These are phyloP conservation scores for Pelobates cultripes DNA, from an alignment of 2,797 vertebrate genomes.

Conservation along the genomic window DNA sequence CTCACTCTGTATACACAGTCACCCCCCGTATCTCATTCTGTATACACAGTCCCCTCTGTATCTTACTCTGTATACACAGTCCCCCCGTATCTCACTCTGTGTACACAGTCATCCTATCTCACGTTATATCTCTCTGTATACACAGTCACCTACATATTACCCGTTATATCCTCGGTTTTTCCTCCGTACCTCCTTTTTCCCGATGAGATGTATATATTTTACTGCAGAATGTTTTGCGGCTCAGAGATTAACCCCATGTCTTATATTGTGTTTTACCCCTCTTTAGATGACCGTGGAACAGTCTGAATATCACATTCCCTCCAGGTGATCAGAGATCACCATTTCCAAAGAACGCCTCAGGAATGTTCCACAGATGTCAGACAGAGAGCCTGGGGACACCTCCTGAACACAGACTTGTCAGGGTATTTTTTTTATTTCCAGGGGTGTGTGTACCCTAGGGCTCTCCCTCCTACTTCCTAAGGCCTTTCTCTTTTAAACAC, in stretches of 20 bases:
- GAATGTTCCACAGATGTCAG: slow-evolving; percentile 54
- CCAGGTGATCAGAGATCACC: slow-evolving; percentile 11
- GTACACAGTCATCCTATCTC: no score
- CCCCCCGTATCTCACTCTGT: no score
- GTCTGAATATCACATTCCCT: slow-evolving; percentile 45
- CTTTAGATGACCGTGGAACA: slow-evolving; percentile 25
- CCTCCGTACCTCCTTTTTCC: no score
- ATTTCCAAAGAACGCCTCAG: slow-evolving; percentile 52
- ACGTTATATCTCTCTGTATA: no score
- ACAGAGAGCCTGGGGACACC: slow-evolving; percentile 32
- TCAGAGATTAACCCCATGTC: neutral
- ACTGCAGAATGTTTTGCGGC: no score
- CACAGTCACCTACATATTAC: neutral
- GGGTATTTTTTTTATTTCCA: slow-evolving; percentile 33
- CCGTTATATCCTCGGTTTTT: neutral
- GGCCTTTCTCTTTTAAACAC: slow-evolving; percentile 33
- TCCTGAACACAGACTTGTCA: slow-evolving; percentile 30
- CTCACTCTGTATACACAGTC: no score
- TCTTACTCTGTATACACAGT: no score
- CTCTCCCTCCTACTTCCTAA: slow-evolving; percentile 31
- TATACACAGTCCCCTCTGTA: no score
- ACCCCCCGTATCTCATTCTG: no score
- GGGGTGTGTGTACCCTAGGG: slow-evolving; percentile 14
- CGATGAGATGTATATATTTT: no score
- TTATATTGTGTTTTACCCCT: neutral